Evolutionary conservation across 2,888 invertebrate species (phyloP).

Genomic region (Caenorhabditis japonica): DNA sequence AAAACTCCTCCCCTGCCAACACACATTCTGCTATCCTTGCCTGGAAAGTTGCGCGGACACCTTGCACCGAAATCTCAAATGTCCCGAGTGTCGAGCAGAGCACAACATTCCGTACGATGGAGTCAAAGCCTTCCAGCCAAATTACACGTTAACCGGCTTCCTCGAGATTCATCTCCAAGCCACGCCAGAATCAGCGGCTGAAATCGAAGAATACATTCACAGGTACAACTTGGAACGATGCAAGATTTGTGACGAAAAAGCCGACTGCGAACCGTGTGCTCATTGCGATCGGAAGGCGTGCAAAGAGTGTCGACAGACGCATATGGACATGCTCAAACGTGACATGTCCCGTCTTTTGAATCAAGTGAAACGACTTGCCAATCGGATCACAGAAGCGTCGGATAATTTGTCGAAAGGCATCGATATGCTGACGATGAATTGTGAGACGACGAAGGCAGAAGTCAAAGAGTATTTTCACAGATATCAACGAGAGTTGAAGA

Average conservation of each 20-base stretch:
- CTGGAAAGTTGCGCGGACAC: constrained; percentile 84
- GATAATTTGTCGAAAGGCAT: constrained; percentile 83
- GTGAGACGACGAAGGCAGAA: constrained; percentile 90
- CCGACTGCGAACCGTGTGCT: constrained; percentile 82
- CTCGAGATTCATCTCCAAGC: constrained; percentile 79
- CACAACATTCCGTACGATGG: constrained; percentile 79
- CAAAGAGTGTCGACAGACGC: constrained; percentile 89
- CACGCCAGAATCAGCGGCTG: constrained; percentile 73
- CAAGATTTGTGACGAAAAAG: constrained; percentile 78
- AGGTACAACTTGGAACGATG: constrained; percentile 77
- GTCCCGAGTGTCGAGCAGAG: constrained; percentile 82
- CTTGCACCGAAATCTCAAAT: constrained; percentile 76
- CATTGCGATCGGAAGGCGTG: constrained; percentile 88
- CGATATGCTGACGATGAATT: constrained; percentile 89
- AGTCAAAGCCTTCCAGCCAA: constrained; percentile 80
- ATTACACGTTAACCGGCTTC: constrained; percentile 83
- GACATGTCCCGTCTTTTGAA: constrained; percentile 91
- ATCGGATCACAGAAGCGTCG: constrained; percentile 75
- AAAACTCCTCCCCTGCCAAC: constrained; percentile 90
- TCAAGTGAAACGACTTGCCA: constrained; percentile 80
- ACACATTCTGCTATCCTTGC: constrained; percentile 99
- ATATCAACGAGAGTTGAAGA: constrained; percentile 78
- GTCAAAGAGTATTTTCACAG: constrained; percentile 84
- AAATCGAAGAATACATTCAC: constrained; percentile 77
- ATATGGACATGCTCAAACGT: constrained; percentile 92